Percentiles rank a stretch among this genome's conserved stretches.
Evolutionary conservation across 2,888 invertebrate species (phyloP).

Genomic region (Trachelus troglodyta): DNA sequence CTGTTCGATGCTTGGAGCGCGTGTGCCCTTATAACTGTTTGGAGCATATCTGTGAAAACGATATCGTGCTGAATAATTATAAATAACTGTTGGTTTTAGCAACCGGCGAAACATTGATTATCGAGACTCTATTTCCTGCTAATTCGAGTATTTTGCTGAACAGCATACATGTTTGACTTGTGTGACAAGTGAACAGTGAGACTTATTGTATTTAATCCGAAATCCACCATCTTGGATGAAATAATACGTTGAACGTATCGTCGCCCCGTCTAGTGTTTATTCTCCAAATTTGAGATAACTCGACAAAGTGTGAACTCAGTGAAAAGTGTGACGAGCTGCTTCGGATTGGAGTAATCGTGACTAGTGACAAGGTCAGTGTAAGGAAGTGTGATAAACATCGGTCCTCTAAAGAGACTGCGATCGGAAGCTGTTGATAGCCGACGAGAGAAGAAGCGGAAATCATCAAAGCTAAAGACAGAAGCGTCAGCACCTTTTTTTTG

Average conservation of each 20-base stretch:
- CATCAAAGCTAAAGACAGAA: background rate
- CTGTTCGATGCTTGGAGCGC: constrained; percentile 18
- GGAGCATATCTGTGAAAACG: background rate
- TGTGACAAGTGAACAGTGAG: background rate
- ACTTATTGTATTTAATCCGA: background rate
- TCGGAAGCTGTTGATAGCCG: background rate
- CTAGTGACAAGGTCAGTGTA: background rate
- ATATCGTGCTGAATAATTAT: background rate
- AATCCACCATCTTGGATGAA: background rate
- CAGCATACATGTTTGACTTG: background rate
- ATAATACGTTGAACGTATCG: background rate
- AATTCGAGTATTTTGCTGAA: background rate
- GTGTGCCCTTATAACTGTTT: constrained; percentile 7
- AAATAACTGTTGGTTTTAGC: background rate
- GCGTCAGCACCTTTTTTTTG: background rate
- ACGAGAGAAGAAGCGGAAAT: background rate
- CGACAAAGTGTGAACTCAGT: background rate
- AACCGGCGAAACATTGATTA: background rate
- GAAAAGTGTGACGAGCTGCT: background rate
- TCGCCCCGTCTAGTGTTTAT: background rate
- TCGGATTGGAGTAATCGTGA: background rate
- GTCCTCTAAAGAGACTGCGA: background rate
- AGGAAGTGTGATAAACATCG: background rate
- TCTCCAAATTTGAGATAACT: background rate
- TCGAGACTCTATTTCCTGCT: background rate